Base-by-base conservation (phyloP, 1,140 invertebrate species). In the Holotrichia oblita region DNA sequence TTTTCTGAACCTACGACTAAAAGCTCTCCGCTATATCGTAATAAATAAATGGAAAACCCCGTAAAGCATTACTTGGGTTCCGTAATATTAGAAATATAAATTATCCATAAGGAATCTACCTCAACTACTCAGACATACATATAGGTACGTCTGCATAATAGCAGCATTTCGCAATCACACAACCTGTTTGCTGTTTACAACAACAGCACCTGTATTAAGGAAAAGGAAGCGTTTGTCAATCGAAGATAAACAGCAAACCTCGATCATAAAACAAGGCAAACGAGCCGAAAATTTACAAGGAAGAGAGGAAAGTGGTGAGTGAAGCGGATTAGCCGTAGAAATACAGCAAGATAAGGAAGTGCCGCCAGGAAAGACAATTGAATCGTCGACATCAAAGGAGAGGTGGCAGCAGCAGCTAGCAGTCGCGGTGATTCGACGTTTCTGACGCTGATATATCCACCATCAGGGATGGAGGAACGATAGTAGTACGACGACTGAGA, bases 391-490 rank as follows among this genome's bases (percentile, higher is more conserved):
- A 69, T 69, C 61, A 69, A 69, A 69, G 61, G 61, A 69, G 61
- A 69, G 61, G 61, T 69, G 61, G 27, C 12, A 24, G 61, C 61
- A 34, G 61, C 61, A 22, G 22, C 17, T 22, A 69, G 61, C 61
- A 27, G 61, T 34, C 27, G 61, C 22, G 20, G 61, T 69, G 27
- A 69, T 69, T 69, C 61, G 61, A 69, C 61, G 61, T 69, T 69
- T 69, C 61, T 69, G 61, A 69, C 61, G 61, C 61, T 69, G 61
- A 69, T 69, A 69, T 69, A 69, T 27, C 61, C 61, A 69, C 20
- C 61, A 69, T 69, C 61, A 34, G 61, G n/a, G 44, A 48, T 17
- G 44, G n/a, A 10, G 44, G n/a, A 10, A 48, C 44, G 27, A 34
- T 48, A 69, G 22, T 14, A 22, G 9, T 6, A 7, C 27, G 27